Evolutionary conservation across 2,113 vertebrate genomes (phyloP).

Genomic region (Chloebia gouldiae): DNA sequence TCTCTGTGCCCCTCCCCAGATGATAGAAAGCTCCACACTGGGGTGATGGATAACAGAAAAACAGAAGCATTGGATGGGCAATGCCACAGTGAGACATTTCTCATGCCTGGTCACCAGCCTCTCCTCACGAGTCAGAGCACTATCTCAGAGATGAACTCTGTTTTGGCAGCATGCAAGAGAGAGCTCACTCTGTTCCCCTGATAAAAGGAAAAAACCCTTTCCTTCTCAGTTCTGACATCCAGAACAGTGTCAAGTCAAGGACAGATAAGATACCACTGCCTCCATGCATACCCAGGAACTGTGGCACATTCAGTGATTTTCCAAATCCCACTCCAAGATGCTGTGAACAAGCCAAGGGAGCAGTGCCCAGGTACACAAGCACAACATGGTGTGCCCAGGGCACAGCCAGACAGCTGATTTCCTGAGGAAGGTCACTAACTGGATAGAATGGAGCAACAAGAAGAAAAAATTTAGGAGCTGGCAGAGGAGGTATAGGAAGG

Average conservation of each 20-base stretch:
- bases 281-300: not conserved
- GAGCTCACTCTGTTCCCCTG: not conserved
- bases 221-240: not conserved
- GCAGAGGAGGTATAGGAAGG: not conserved
- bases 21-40: not conserved
- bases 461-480: not conserved
- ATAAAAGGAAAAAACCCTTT: not conserved
- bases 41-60: not conserved
- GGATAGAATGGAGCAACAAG: not conserved
- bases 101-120: not conserved
- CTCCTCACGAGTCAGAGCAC: not conserved
- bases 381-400: not conserved
- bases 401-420: not conserved
- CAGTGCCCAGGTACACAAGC: fast-evolving
- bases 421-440: not conserved
- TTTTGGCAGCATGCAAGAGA: not conserved
- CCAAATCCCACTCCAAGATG: not conserved
- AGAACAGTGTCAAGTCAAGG: not conserved
- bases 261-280: not conserved
- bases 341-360: not conserved
- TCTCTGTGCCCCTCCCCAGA: fast-evolving
- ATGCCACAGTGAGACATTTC: not conserved
- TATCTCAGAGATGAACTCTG: not conserved
- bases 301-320: not conserved
- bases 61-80: not conserved